Conservation (phyloP, 2,888 invertebrate species). For the Gari tellinella region DNA sequence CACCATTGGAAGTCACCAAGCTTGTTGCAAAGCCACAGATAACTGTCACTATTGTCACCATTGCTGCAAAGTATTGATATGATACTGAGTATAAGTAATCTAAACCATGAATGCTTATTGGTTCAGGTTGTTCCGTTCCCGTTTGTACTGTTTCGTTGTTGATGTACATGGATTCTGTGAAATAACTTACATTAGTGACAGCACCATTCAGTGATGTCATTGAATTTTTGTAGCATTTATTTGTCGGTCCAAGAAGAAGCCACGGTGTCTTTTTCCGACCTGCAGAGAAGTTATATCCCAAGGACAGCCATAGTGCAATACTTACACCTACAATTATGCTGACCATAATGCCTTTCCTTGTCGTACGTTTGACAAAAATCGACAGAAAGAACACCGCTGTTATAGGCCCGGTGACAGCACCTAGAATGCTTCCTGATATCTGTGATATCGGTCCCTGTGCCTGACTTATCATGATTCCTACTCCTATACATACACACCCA, state of each 20-base stretch:
- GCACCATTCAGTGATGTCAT: background rate
- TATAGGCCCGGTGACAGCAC: slow-evolving; percentile 27
- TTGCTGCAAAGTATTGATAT: background rate
- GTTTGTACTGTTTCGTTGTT: background rate
- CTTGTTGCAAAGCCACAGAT: background rate
- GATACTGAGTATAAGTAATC: background rate
- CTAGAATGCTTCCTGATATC: slow-evolving; percentile 35
- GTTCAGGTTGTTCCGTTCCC: too few species aligned
- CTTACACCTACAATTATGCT: slow-evolving; percentile 50
- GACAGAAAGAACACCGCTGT: slow-evolving; percentile 42
- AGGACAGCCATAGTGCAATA: slow-evolving; percentile 55
- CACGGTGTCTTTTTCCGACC: slow-evolving; percentile 50
- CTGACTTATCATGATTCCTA: slow-evolving; percentile 37
- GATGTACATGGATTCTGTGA: background rate
- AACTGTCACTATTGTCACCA: background rate
- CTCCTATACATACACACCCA: slow-evolving; percentile 30
- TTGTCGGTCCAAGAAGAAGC: slow-evolving; percentile 63
- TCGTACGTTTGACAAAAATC: slow-evolving; percentile 33
- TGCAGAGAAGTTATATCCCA: slow-evolving; percentile 61
- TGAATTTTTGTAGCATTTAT: slow-evolving; percentile 32
- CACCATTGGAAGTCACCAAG: background rate
- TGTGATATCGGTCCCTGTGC: slow-evolving; percentile 43
- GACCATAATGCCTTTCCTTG: slow-evolving; percentile 56
- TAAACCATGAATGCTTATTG: background rate
- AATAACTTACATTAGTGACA: background rate